phyloP scores from a whole-genome alignment of 2,113 vertebrate species.

The Hypomesus transpacificus region DNA sequence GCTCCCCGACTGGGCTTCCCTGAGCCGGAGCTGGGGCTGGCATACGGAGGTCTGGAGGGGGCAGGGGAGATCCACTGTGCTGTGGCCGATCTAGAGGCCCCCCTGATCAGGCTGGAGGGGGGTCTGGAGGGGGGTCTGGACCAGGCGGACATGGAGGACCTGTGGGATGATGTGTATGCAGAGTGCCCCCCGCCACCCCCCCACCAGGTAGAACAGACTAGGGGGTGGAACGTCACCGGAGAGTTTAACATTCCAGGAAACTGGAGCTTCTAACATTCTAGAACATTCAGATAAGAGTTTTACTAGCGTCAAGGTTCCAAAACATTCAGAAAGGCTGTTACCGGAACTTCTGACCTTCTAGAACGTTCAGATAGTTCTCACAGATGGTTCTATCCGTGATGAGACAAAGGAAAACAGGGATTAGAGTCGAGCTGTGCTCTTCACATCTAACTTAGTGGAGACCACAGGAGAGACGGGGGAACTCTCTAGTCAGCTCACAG shows the following conservation, averaged over 20 bases:
- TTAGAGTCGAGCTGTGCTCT: not conserved
- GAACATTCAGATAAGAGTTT: not conserved
- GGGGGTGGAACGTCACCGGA: not conserved
- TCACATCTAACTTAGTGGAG: not conserved
- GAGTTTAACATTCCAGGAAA: not conserved
- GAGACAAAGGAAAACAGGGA: too few species aligned
- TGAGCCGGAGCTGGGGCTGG: constrained; percentile 36
- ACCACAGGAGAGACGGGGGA: not conserved
- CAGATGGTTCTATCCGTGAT: too few species aligned
- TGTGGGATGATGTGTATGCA: constrained; percentile 83
- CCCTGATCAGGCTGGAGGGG: constrained; percentile 63
- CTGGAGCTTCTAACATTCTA: too few species aligned
- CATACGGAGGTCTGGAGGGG: constrained; percentile 27
- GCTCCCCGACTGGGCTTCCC: constrained; percentile 54
- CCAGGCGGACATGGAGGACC: constrained; percentile 75
- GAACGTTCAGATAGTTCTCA: too few species aligned
- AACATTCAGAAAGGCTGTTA: too few species aligned
- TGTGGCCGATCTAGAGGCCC: constrained; percentile 61
- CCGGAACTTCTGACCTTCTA: too few species aligned
- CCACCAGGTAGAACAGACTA: constrained; percentile 74
- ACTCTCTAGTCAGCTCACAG: too few species aligned
- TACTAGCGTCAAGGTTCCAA: too few species aligned
- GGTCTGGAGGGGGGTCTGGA: constrained; percentile 64
- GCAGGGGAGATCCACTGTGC: constrained; percentile 36
- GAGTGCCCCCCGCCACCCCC: constrained; percentile 83